phyloP scores from a whole-genome alignment of 2,888 invertebrate species.

The Matsumyia berberina region DNA sequence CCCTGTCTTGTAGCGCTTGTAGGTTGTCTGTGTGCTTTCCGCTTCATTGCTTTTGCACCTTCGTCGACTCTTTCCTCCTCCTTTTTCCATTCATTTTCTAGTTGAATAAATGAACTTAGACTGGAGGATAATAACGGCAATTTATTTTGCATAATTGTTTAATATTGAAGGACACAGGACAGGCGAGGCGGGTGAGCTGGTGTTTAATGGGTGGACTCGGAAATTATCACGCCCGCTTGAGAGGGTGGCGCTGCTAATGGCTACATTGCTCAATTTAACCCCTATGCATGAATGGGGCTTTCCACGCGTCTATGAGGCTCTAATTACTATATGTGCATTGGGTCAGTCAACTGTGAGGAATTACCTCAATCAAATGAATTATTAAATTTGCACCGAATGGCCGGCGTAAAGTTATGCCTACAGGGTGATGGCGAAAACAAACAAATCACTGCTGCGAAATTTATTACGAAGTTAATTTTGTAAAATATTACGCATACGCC shows the following conservation, averaged over 20 bases:
- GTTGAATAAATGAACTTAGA: constrained; percentile 56
- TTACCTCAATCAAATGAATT: constrained; percentile 20
- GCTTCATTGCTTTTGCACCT: constrained; percentile 18
- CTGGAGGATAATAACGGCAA: constrained; percentile 61
- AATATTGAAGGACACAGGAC: constrained; percentile 49
- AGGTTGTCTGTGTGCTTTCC: constrained; percentile 14
- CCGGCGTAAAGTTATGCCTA: constrained; percentile 9
- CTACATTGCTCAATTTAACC: neutral
- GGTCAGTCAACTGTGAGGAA: constrained; percentile 34
- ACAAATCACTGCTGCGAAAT: constrained; percentile 33
- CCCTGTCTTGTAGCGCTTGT: neutral
- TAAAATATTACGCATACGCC: constrained; percentile 22
- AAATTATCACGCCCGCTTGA: constrained; percentile 4
- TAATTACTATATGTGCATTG: constrained; percentile 37
- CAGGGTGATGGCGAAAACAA: constrained; percentile 22
- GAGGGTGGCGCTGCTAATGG: constrained; percentile 24
- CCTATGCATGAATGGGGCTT: neutral
- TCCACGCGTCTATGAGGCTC: neutral
- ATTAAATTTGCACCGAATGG: constrained; percentile 16
- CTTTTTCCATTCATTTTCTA: constrained; percentile 17
- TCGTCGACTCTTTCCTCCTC: neutral
- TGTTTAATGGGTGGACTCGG: neutral
- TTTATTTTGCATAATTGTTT: constrained; percentile 71
- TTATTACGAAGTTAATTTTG: neutral
- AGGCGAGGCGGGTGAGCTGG: neutral